Percentiles rank a stretch among this genome's conserved stretches.
phyloP scores from a whole-genome alignment of 2,113 vertebrate genomes.

The Malurus alboscapulatus region DNA sequence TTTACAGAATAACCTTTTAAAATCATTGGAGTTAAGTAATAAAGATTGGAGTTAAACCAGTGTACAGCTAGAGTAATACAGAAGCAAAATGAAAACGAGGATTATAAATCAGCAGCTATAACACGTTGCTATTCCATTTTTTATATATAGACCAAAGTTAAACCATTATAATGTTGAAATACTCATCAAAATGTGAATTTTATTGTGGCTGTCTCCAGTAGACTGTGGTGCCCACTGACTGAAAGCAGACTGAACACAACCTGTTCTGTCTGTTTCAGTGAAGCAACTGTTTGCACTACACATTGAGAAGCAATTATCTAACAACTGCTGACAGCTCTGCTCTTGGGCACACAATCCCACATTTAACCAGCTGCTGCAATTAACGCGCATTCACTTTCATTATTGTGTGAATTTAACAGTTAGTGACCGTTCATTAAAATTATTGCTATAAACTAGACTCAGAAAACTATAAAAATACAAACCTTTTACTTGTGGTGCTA shows the following conservation, averaged over 20 bases:
- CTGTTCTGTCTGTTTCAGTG: not conserved
- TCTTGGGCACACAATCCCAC: not conserved
- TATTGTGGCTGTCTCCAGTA: not conserved
- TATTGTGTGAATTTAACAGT: not conserved
- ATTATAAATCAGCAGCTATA: not conserved
- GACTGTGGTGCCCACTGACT: not conserved
- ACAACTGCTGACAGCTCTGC: slow-evolving; percentile 47
- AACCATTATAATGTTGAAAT: not conserved
- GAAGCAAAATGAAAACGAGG: not conserved
- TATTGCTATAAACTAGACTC: not conserved
- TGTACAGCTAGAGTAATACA: not conserved
- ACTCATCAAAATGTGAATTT: not conserved
- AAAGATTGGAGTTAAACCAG: not conserved
- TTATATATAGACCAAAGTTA: not conserved
- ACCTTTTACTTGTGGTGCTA: not conserved
- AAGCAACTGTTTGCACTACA: not conserved
- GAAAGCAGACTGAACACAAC: slow-evolving; percentile 3
- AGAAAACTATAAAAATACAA: not conserved
- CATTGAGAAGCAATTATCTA: slow-evolving; percentile 53
- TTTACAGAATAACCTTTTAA: not conserved
- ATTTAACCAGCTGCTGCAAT: slow-evolving; percentile 29
- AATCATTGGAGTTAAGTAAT: not conserved
- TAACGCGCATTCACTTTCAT: not conserved
- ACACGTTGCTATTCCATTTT: not conserved
- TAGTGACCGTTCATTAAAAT: not conserved